Evolutionary conservation across 23 tunicate species (phyloP), one percentile per base, ranked within the genome.

Genomic region (Ciona savignyi): DNA sequence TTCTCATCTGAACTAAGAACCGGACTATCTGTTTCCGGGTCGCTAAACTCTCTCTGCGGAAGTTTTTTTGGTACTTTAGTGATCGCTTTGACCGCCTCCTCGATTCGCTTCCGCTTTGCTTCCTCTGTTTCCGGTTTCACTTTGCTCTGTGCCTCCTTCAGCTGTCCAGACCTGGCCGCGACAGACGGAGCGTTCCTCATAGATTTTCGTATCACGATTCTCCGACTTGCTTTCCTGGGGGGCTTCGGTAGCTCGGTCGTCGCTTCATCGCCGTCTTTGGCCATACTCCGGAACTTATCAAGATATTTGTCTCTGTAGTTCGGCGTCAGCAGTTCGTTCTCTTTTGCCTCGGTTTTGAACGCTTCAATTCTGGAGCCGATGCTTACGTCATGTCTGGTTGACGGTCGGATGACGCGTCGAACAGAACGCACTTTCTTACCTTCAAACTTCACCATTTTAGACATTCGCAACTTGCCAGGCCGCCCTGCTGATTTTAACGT

Each of bases 71-170:
- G 65, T 35, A 49, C 51, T 30, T 27, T 51, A 27, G n/a, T 51
- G 1, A 72, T 72, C 3, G 64, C 77, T 48, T 72, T 35, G 23
- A 15, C 65, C 1, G 77, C 77, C 65, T 72, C 65, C 15, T 72
- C 65, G 60, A 72, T n/a, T 20, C 77, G 77, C n/a, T 49, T 48
- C 33, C 51, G 32, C 34, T 72, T 51, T 2, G 51, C n/a, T 24
- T 72, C 77, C 21, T 51, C 65, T 22, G 32, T 4, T 1, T 9
- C 31, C 21, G 22, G 65, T n/a, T 51, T 33, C 9, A 33, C 28
- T 4, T 35, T 65, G n/a, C 33, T 51, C 65, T 28, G 32, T 27
- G 77, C 25, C 30, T 49, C 29, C 24, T 72, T 19, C 31, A 72
- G 30, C 65, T 72, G 77, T 27, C 30, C 22, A 11, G 65, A 27